These are phyloP conservation scores for Petrolisthes manimaculis DNA, from an alignment of 2,888 invertebrate species.

Conservation along the genomic window DNA sequence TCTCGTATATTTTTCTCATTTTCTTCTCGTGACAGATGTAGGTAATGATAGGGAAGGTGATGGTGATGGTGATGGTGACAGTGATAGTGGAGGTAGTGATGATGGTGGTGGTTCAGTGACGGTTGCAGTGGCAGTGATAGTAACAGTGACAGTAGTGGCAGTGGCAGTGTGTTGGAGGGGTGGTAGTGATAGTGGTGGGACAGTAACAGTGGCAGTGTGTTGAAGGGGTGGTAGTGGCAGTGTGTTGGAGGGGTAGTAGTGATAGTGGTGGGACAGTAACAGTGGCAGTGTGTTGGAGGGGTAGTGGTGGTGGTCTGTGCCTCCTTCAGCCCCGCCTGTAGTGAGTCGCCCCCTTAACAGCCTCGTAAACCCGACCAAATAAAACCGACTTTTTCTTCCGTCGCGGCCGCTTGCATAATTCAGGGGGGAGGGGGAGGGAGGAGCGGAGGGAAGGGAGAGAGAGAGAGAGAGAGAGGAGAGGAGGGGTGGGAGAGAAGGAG, in stretches of 20 bases:
- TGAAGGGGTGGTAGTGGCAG: too few relatives aligned
- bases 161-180: too few relatives aligned
- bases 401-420: conserved; percentile 58
- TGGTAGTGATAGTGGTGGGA: too few relatives aligned
- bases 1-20: too few relatives aligned
- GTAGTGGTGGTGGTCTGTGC: not conserved
- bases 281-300: too few relatives aligned
- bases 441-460: not conserved
- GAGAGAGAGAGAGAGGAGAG: not conserved
- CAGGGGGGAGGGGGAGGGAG: not conserved
- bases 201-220: too few relatives aligned
- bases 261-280: too few relatives aligned
- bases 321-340: conserved; percentile 2
- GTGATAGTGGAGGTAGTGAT: too few relatives aligned
- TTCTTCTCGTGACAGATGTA: too few relatives aligned
- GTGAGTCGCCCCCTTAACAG: conserved; percentile 54
- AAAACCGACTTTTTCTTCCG: conserved; percentile 61
- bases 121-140: not conserved
- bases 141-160: too few relatives aligned
- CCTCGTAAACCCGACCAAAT: conserved; percentile 55
- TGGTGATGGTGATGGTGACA: not conserved
- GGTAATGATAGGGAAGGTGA: conserved; percentile 29
- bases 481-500: not conserved
- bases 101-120: not conserved
- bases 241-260: too few relatives aligned